phyloP scores from a whole-genome alignment of 2,888 invertebrate genomes.

The Perdita meconis region DNA sequence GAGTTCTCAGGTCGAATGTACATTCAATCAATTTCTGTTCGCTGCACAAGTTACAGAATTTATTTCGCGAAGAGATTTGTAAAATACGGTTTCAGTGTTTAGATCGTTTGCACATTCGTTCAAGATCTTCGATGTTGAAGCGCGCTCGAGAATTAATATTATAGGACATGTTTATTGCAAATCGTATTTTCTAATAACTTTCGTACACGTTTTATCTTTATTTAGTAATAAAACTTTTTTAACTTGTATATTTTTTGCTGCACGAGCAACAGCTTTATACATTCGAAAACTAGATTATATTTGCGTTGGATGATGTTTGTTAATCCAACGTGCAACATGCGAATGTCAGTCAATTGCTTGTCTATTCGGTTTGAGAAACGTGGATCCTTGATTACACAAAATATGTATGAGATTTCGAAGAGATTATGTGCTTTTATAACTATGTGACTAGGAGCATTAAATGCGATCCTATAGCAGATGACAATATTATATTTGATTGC shows the following conservation, averaged over 20 bases:
- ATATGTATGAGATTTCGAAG: background rate
- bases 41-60: background rate
- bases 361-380: no score
- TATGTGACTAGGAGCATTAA: conserved; percentile 3
- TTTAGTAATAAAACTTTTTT: no score
- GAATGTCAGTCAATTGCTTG: no score
- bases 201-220: no score
- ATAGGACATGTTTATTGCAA: no score
- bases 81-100: background rate
- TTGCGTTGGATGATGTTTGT: no score
- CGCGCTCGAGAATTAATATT: no score
- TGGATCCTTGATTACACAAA: background rate
- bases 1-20: background rate
- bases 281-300: no score
- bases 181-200: no score
- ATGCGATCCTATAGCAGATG: conserved; percentile 9
- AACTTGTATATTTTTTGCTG: no score
- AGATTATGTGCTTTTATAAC: background rate
- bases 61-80: background rate
- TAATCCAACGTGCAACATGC: no score
- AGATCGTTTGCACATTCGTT: conserved; percentile 10
- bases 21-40: background rate
- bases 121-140: conserved; percentile 3
- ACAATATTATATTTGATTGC: conserved; percentile 15
- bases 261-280: no score